Conservation (phyloP, 2,888 invertebrate genomes). For the Chrysolina americana region DNA sequence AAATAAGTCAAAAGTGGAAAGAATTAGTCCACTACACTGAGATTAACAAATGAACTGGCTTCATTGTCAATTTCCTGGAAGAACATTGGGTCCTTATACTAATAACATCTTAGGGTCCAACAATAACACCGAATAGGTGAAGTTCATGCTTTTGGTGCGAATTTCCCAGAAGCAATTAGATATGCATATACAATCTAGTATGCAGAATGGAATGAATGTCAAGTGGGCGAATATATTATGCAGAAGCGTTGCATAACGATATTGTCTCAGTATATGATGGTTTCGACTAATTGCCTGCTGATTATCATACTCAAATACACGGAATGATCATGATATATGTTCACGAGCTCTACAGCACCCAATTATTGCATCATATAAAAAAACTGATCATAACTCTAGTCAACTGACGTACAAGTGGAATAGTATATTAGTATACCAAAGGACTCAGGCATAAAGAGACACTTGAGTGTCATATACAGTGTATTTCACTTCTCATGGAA, state of each 20-base stretch:
- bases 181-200: constrained; percentile 3
- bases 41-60: no score
- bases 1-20: no score
- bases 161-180: not conserved
- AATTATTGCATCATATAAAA: no score
- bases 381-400: no score
- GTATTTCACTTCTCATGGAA: no score
- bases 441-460: no score
- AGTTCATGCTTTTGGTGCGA: not conserved
- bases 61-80: no score
- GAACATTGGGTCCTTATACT: not conserved
- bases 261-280: not conserved
- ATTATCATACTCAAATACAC: not conserved
- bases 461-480: no score
- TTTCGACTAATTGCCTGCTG: not conserved
- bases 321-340: not conserved
- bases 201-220: not conserved
- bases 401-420: no score
- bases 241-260: not conserved
- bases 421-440: no score
- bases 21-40: no score
- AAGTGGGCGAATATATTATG: not conserved
- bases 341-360: no score
- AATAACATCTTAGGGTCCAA: constrained; percentile 1
- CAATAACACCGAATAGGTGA: constrained; percentile 1